Conservation (phyloP, 1,140 invertebrate genomes). For the Neelides sp. region DNA sequence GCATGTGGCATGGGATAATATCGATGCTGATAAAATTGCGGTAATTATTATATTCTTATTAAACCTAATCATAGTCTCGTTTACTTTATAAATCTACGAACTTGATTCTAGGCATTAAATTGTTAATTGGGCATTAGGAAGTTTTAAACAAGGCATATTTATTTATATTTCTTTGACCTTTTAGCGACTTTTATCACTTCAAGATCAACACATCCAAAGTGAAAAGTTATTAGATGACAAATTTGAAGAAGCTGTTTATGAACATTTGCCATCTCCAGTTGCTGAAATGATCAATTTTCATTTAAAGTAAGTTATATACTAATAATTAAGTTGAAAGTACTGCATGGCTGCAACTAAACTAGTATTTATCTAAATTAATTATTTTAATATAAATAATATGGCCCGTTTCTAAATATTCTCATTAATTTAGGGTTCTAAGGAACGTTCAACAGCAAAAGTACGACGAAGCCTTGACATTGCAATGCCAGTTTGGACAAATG, state of each 20-base stretch:
- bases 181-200: slow-evolving; percentile 55
- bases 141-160: too few species aligned
- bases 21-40: slow-evolving; percentile 27
- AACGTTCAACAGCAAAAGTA: slow-evolving; percentile 52
- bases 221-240: slow-evolving; percentile 52
- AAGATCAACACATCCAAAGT: slow-evolving; percentile 58
- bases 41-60: slow-evolving; percentile 21
- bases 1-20: slow-evolving; percentile 22
- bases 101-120: background rate
- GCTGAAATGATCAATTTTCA: slow-evolving; percentile 69
- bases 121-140: slow-evolving; percentile 4
- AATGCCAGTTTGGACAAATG: slow-evolving; percentile 60
- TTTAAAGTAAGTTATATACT: slow-evolving; percentile 45
- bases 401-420: slow-evolving; percentile 5
- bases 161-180: slow-evolving; percentile 25
- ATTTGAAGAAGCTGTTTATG: slow-evolving; percentile 55
- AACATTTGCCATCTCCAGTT: slow-evolving; percentile 55
- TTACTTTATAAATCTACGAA: background rate
- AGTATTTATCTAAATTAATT: background rate
- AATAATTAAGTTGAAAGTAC: background rate
- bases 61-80: slow-evolving; percentile 5
- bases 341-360: slow-evolving; percentile 3
- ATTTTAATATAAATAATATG: background rate
- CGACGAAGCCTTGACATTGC: slow-evolving; percentile 61
- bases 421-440: slow-evolving; percentile 45